Conservation (phyloP, 2,888 invertebrate genomes). For the Holacanthella duospinosa region DNA sequence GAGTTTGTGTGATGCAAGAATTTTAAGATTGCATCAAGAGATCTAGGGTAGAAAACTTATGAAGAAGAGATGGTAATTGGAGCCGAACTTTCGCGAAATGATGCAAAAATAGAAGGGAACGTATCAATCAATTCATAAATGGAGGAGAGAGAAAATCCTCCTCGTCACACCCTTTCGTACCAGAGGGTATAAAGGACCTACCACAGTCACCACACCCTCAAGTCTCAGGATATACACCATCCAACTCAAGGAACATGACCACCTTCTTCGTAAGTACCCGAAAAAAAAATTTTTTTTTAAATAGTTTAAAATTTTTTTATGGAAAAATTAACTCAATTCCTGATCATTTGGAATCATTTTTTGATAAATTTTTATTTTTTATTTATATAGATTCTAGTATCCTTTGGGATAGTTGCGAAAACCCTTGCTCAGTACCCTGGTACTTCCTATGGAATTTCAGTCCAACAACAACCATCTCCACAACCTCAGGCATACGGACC, state of each 20-base stretch:
- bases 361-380: no score
- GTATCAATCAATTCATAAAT: neutral
- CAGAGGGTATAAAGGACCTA: neutral
- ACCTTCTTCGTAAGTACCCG: no score
- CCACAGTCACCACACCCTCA: neutral
- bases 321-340: no score
- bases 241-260: no score
- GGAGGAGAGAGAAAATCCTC: neutral
- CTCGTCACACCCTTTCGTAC: neutral
- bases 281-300: no score
- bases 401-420: neutral
- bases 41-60: neutral
- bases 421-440: neutral
- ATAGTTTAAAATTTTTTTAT: no score
- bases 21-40: neutral
- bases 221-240: no score
- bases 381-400: no score
- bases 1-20: neutral
- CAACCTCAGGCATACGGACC: neutral
- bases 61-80: neutral
- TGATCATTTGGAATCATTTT: no score
- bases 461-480: neutral
- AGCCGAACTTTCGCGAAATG: neutral
- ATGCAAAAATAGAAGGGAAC: slow-evolving; percentile 3
- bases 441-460: neutral